Evolutionary conservation across 2,888 invertebrate species (phyloP), one percentile per base, ranked within the genome.

Genomic region (Exephanes ischioxanthus): DNA sequence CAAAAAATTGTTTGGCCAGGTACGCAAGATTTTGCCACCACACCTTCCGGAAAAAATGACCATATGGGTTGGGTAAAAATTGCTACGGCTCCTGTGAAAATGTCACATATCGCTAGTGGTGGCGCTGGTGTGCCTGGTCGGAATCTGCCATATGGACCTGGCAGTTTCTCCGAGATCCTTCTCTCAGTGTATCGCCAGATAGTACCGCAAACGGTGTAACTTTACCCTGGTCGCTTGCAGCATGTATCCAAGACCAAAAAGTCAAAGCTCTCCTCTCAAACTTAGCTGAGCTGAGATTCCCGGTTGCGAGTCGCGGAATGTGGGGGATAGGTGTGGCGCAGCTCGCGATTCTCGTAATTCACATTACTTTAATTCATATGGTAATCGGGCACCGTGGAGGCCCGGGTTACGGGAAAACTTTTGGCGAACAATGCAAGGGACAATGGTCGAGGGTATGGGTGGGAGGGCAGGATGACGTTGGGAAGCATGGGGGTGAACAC

Each of bases 301-400:
- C 61, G 68, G 76, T 3, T 67, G 33, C 67, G 72, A 77, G 9
- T 75, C 45, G 48, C 77, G 70, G 41, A 26, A 61, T 61, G 61
- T 58, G 19, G 51, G 51, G 33, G 37, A 6, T 70, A 71, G 77
- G 66, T 71, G 68, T 37, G 70, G 45, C 70, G 45, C 30, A 61
- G 80, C 76, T 73, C 77, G 81, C 76, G 70, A 73, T 81, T 84
- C 83, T 85, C 96, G 96, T 96, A 96, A 96, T 96, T 97, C 96
- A 96, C 95, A 93, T 95, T 95, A 96, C 96, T 96, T 96, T 96
- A 96, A 97, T 97, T 97, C 96, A 96, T 96, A 97, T 97, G 97
- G 96, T 96, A 97, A 96, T 96, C 95, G 95, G 95, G 94, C 85
- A 88, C 87, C 88, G 88, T 84, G 87, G 84, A 89, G 90, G 90